phyloP scores from a whole-genome alignment of 1,140 invertebrate species.

The Amphibalanus amphitrite region DNA sequence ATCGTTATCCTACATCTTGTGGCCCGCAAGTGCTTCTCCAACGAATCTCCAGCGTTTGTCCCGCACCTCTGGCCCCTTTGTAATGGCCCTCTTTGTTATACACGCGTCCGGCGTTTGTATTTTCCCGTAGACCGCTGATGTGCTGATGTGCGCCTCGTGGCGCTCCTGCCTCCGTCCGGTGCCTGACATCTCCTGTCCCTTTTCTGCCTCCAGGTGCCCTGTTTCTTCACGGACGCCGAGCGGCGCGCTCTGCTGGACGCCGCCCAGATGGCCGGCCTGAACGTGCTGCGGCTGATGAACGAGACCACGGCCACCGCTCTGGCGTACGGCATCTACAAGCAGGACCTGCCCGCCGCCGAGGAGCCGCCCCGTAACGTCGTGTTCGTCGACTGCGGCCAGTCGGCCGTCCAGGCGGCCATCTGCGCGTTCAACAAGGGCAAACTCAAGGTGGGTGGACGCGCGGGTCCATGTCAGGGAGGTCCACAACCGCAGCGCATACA shows the following conservation, averaged over 20 bases:
- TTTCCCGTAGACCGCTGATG: not conserved
- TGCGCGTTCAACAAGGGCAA: slow-evolving; percentile 91
- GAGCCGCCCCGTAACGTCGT: slow-evolving; percentile 74
- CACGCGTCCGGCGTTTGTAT: not conserved
- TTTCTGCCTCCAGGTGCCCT: slow-evolving; percentile 52
- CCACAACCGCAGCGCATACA: too few species aligned
- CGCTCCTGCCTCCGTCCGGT: not conserved
- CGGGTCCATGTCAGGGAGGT: too few species aligned
- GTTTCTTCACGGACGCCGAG: slow-evolving; percentile 86
- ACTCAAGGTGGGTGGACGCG: slow-evolving; percentile 40
- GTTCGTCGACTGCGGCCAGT: slow-evolving; percentile 83
- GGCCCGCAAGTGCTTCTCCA: too few species aligned
- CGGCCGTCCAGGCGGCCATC: slow-evolving; percentile 60
- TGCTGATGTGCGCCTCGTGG: not conserved
- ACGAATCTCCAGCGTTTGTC: too few species aligned
- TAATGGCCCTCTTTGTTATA: too few species aligned
- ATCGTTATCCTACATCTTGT: too few species aligned
- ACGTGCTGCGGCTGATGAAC: slow-evolving; percentile 86
- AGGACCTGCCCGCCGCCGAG: slow-evolving; percentile 70
- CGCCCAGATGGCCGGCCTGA: slow-evolving; percentile 57
- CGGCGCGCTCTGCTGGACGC: slow-evolving; percentile 77
- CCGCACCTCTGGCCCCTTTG: too few species aligned
- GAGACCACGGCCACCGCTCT: slow-evolving; percentile 91
- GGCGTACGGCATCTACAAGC: slow-evolving; percentile 92
- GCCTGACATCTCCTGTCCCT: too few species aligned